phyloP scores from a whole-genome alignment of 2,888 invertebrate species.

The Pollenia angustigena region DNA sequence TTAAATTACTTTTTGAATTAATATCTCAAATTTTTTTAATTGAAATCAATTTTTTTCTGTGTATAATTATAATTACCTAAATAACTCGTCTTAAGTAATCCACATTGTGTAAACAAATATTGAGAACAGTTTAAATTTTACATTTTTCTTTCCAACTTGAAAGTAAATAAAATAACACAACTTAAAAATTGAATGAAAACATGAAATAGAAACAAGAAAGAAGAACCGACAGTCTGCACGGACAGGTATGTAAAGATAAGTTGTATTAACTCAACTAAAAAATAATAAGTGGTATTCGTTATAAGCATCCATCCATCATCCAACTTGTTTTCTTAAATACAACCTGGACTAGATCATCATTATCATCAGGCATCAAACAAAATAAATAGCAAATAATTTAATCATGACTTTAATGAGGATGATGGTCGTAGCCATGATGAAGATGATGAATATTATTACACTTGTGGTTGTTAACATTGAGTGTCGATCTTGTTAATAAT shows the following conservation, averaged over 20 bases:
- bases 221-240: neutral
- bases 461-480: constrained; percentile 51
- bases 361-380: constrained; percentile 28
- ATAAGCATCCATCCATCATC: constrained; percentile 45
- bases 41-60: no score
- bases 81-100: neutral
- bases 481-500: constrained; percentile 75
- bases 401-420: constrained; percentile 23
- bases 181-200: constrained; percentile 42
- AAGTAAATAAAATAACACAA: neutral
- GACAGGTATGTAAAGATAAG: constrained; percentile 7
- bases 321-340: constrained; percentile 37
- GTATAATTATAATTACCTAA: neutral
- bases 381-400: constrained; percentile 30
- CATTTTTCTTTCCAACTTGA: constrained; percentile 16
- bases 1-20: no score
- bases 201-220: constrained; percentile 49
- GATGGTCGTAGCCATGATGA: constrained; percentile 1
- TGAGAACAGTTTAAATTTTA: constrained; percentile 4
- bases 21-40: no score
- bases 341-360: constrained; percentile 49
- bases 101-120: neutral
- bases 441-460: constrained; percentile 1
- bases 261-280: constrained; percentile 4
- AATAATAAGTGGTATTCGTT: neutral